Evolutionary conservation across 2,113 vertebrate genomes (phyloP), one percentile per base, ranked within the genome.

Genomic region (Pseudopodoces humilis): DNA sequence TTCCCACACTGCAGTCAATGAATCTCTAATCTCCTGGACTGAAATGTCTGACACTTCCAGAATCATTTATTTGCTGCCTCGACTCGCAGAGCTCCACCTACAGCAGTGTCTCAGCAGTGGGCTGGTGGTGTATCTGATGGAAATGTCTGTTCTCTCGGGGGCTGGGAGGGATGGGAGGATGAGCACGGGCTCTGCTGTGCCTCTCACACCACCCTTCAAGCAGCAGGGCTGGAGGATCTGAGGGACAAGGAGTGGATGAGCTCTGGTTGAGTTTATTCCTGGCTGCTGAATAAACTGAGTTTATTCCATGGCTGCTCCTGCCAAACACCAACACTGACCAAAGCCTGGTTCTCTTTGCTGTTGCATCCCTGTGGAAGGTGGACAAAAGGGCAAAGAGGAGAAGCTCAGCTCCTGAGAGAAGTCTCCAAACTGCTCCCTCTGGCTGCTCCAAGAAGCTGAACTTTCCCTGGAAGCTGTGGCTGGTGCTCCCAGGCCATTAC

Each of bases 381-480:
- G 85, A 41, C 64, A 37, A 52, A 27, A 80, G 28, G 85, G 39
- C 64, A 58, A 35, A 68, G 82, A 68, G 79, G 74, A 92, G 41
- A 28, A 87, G 77, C 92, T n/a, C 50, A 86, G 75, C 78, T 65
- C 53, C 86, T 13, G 53, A 31, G 55, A 86, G 85, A 60, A 82
- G 68, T 27, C 90, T 76, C 88, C 92, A 56, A 39, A 56, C 82
- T 90, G 91, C 90, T 94, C 68, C 94, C 92, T 96, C 55, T 91
- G 94, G 79, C 88, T 81, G 1, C 94, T 63, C 13, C 83, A 28
- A 68, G 85, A 33, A 83, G 72, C 80, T 92, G 88, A 81, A 46
- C 60, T 27, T 31, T 13, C 64, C 94, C 70, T 75, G 77, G 81
- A 53, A 89, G 86, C 78, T 22, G 62, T 58, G 77, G 6, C 79